Evolutionary conservation across 2,797 vertebrate genomes (phyloP), one percentile per base, ranked within the genome.

Genomic region (Acrocephalus scirpaceus): DNA sequence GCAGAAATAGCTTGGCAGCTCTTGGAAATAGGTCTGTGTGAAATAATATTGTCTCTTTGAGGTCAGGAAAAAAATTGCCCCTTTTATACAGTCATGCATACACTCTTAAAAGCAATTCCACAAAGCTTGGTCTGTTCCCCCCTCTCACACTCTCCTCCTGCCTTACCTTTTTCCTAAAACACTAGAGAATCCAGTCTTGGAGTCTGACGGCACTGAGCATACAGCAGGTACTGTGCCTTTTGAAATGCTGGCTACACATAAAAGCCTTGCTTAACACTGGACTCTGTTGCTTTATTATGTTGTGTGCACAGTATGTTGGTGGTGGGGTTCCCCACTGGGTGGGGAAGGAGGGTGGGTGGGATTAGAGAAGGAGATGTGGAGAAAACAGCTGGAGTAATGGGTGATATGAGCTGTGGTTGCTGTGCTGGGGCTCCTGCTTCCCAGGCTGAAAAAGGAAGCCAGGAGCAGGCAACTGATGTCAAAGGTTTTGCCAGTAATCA

Each of bases 41-140:
- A 96, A 97, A 97, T 95, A 96, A 96, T 97, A 95, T 96, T 96
- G 92, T 95, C 83, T 93, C 94, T 96, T 91, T 93, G 88, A 95
- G 92, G 95, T 95, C 58, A 83, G 94, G 86, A 77, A 93, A 97
- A 91, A 88, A 92, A 90, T 83, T 0, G 77, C 85, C 89, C 54
- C 91, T 94, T 96, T 96, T 92, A 96, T 95, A 95, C 83, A 95
- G 90, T 57, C 71, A 71, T 93, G n/a, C 61, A 85, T 84, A 93
- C 45, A 62, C 73, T 96, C 81, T 95, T 94, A 91, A 92, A 96
- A 96, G 95, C 94, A 93, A 96, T 88, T 95, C 88, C 79, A 97
- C 95, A 95, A 95, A 97, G 96, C 93, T 80, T 60, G 69, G 74
- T 96, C 95, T 96, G 94, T 96, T 93, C 29, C 65, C 85, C 40